Base-by-base conservation (phyloP, 2,113 vertebrate species). In the Calidris pygmaea region DNA sequence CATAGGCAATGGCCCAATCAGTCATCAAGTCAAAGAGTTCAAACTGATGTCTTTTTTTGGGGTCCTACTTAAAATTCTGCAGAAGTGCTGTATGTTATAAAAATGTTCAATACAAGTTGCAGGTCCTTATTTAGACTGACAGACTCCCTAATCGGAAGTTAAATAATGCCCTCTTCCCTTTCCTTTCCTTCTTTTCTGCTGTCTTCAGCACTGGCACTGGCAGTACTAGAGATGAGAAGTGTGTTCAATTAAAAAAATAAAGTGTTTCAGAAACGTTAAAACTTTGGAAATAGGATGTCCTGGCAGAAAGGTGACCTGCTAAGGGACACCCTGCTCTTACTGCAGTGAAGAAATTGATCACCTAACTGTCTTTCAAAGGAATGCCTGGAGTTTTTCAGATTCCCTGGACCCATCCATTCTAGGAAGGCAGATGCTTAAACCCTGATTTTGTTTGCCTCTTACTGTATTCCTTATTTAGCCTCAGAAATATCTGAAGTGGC, bases 401-500 rank as follows among this genome's bases (percentile, higher is more conserved):
- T 89, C 41, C 41, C 10, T 63, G 37, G 68, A 11, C 35, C 39
- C 53, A 73, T 2, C 39, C 48, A 87, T 45, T 60, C 37, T 11
- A 27, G 50, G 53, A 66, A 75, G 45, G 72, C 72, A 90, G 83
- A 70, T 89, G 66, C 45, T 71, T 45, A 87, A 95, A 50, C 29
- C 50, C 68, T 26, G 48, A 62, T 77, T 93, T 88, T 39, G 34
- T 50, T 39, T 47, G 34, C 30, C 41, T 87, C 60, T 85, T 48
- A 14, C 73, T 37, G 65, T 43, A 24, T 80, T 87, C 84, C 68
- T 41, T 74, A 50, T 78, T 94, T 94, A 97, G 84, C 72, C 55
- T 47, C 47, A 74, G 76, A 83, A 93, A 81, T 23, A 84, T 59
- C 65, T 77, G 55, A 96, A 95, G 89, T 95, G 89, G 80, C 87